Base-by-base conservation (phyloP, 2,113 vertebrate species). In the Rhadina sibilatrix region DNA sequence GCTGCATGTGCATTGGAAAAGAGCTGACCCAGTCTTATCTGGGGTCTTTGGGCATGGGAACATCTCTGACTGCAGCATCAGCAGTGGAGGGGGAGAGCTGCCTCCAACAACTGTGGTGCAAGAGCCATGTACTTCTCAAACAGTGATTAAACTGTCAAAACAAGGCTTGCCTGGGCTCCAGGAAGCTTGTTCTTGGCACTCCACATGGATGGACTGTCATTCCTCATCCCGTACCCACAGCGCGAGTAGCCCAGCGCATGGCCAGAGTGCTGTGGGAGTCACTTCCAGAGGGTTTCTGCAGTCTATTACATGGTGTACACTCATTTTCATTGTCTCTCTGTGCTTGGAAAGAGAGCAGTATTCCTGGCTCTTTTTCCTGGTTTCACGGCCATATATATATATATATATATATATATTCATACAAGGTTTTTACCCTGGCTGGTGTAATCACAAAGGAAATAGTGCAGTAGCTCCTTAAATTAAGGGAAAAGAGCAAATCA, bases 361-460 rank as follows among this genome's bases (percentile, higher is more conserved):
- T 68, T 92, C 74, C 75, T 85, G 94, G 49, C 75, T 90, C 84
- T 90, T 77, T 68, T 18, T 15, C 64, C n/a, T 76, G 17, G 3
- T 81, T 95, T 96, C 8, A 3, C 47, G 59, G 79, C 81, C 77
- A 28, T 52, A 10, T 24, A 24, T 47, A 47, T 47, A 22, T 47
- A 22, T 47, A 22, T 49, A 49, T 49, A 13, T 50, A 50, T 50
- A 22, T 63, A 8, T 31, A 18, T 79, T 96, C 3, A 4, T 61
- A n/a, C 68, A 52, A 63, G 38, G n/a, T 82, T 91, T 78, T 71
- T 83, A 72, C 33, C n/a, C 74, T 77, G 35, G 61, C 53, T 80
- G 72, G 53, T 90, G 80, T 64, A 81, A 90, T 90, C 75, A 80
- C 33, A 66, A 77, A 85, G 56, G 94, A 85, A 94, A 75, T 44